Conservation (phyloP, 2,113 vertebrate genomes). For the Gambusia holbrooki region DNA sequence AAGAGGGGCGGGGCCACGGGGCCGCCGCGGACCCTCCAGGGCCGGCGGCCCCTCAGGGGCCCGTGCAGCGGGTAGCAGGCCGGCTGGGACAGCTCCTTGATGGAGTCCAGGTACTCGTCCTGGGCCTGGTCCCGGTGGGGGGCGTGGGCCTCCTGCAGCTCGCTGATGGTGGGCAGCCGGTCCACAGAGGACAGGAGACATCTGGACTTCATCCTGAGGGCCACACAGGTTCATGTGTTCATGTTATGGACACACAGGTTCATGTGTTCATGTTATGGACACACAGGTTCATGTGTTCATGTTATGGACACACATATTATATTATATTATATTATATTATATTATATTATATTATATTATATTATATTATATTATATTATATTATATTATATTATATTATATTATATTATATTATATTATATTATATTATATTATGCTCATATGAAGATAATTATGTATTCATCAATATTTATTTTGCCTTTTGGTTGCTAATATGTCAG, state of each 20-base stretch:
- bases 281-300: background rate
- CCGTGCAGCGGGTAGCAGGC: conserved; percentile 59
- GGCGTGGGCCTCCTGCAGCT: conserved; percentile 52
- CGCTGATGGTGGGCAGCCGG: conserved; percentile 67
- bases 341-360: too few species aligned
- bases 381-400: too few species aligned
- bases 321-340: too few species aligned
- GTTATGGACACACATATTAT: background rate
- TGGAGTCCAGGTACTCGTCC: conserved; percentile 70
- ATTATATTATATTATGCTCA: too few species aligned
- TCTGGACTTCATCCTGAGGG: conserved; percentile 64
- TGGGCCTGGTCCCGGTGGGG: conserved; percentile 52
- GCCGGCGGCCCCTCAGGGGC: conserved; percentile 52
- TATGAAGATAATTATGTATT: too few species aligned
- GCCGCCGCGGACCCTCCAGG: conserved; percentile 15
- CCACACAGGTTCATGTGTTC: background rate
- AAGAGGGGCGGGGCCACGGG: background rate
- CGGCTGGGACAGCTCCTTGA: conserved; percentile 71
- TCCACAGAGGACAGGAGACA: conserved; percentile 54
- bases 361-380: too few species aligned
- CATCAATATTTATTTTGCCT: too few species aligned
- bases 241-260: too few species aligned
- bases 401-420: too few species aligned
- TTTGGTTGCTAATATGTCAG: too few species aligned
- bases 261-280: background rate